Conservation (phyloP, 1,140 invertebrate species). For the Zophobas morio region DNA sequence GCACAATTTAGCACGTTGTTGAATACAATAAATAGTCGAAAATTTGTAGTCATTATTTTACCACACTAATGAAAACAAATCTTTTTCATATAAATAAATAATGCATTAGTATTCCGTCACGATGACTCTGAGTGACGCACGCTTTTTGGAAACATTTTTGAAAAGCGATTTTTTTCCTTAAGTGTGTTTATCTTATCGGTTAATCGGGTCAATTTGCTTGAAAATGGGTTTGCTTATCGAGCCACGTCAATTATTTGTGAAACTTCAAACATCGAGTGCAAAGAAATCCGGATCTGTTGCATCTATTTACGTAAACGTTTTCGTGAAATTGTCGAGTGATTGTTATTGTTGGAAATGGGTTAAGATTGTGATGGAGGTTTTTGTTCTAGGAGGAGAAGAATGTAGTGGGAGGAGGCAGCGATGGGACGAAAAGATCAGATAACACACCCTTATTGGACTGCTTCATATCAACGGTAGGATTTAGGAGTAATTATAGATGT, state of each 20-base stretch:
- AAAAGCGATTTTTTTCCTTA: background rate
- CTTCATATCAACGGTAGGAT: constrained; percentile 48
- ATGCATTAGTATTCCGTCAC: background rate
- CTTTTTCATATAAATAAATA: no score
- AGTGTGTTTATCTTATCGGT: background rate
- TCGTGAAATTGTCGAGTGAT: background rate
- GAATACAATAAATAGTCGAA: no score
- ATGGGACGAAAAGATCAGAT: constrained; percentile 5
- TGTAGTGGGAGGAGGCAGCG: background rate
- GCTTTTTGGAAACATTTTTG: background rate
- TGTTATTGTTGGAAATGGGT: background rate
- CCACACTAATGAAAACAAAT: no score
- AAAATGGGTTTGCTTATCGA: background rate
- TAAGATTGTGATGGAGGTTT: background rate
- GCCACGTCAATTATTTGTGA: constrained; percentile 1
- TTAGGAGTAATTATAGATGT: no score
- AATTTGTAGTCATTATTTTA: no score
- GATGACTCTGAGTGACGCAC: background rate
- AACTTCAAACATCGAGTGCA: background rate
- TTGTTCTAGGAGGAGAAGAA: constrained; percentile 47
- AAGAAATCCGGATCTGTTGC: background rate
- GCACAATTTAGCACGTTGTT: no score
- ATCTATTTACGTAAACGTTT: background rate
- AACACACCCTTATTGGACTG: constrained; percentile 46
- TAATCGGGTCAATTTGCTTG: background rate